These are phyloP conservation scores for Coccyzus lansbergi DNA, from an alignment of 2,797 vertebrate species.

Conservation along the genomic window DNA sequence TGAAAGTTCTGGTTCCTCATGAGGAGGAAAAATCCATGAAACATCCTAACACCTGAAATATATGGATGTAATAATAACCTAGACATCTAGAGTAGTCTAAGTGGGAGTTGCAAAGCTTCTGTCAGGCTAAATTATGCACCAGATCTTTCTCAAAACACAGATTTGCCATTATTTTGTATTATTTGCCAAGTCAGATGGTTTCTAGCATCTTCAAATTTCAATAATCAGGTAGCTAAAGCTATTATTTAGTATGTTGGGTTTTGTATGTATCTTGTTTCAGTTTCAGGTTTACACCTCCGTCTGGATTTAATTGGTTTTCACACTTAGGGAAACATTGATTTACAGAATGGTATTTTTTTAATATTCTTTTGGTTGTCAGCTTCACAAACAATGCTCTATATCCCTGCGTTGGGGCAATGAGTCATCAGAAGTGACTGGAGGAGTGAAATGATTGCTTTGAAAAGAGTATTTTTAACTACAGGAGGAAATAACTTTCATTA, in stretches of 20 bases:
- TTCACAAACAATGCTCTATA: conserved; percentile 18
- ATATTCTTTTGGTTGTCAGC: background rate
- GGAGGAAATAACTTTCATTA: conserved; percentile 73
- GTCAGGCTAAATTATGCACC: background rate
- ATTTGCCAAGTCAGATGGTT: background rate
- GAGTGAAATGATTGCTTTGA: conserved; percentile 58
- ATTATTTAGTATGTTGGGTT: background rate
- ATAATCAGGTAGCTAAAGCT: background rate
- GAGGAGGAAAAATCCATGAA: background rate
- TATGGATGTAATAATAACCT: background rate
- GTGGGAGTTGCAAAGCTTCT: background rate
- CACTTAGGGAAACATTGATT: background rate
- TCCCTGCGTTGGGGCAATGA: conserved; percentile 33
- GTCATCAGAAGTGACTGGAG: conserved; percentile 51
- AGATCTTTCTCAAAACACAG: background rate
- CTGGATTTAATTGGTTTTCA: background rate
- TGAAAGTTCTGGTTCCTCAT: background rate
- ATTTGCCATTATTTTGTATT: background rate
- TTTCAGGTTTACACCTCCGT: background rate
- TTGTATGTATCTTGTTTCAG: background rate
- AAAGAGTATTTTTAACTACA: conserved; percentile 68
- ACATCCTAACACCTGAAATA: background rate
- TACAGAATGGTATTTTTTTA: conserved; percentile 15
- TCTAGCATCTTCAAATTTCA: background rate
- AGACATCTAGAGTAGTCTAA: background rate